phyloP scores from a whole-genome alignment of 2,797 vertebrate species.

The Lacerta viridis region DNA sequence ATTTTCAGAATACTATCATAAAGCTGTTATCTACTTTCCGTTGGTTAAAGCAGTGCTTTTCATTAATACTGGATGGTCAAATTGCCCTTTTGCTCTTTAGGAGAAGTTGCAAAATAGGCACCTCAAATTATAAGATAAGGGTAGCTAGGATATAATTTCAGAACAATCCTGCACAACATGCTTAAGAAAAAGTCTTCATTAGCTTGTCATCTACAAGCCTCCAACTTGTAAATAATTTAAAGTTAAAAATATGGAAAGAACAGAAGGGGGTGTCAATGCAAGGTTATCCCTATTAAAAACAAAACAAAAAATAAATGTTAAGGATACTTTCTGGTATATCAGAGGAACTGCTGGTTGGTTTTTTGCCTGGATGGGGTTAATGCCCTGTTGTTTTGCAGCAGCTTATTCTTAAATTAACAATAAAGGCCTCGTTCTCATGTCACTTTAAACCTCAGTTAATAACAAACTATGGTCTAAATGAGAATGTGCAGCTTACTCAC shows the following conservation, averaged over 20 bases:
- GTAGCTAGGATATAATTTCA: conserved; percentile 70
- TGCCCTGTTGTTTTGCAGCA: too few species aligned
- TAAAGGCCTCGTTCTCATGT: too few species aligned
- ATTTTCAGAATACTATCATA: conserved; percentile 53
- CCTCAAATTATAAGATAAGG: conserved; percentile 67
- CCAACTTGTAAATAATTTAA: conserved; percentile 75
- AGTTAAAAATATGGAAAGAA: conserved; percentile 62
- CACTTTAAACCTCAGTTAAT: too few species aligned
- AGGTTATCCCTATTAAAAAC: conserved; percentile 64
- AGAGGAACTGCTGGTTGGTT: too few species aligned
- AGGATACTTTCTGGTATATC: too few species aligned
- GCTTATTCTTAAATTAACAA: too few species aligned
- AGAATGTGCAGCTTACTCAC: too few species aligned
- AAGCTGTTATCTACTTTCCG: conserved; percentile 62
- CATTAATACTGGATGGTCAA: conserved; percentile 64
- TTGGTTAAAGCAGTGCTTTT: conserved; percentile 64
- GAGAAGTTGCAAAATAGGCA: conserved; percentile 69
- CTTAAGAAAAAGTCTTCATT: conserved; percentile 72
- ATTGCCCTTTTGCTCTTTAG: conserved; percentile 64
- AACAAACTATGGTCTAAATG: too few species aligned
- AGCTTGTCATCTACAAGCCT: conserved; percentile 67
- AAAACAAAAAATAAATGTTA: conserved; percentile 27
- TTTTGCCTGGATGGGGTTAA: too few species aligned
- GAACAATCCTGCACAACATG: conserved; percentile 58
- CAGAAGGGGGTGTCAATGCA: conserved; percentile 45